Percentiles rank a stretch among this genome's conserved stretches.
phyloP scores from a whole-genome alignment of 2,113 vertebrate species.

The Dendropsophus ebraccatus region DNA sequence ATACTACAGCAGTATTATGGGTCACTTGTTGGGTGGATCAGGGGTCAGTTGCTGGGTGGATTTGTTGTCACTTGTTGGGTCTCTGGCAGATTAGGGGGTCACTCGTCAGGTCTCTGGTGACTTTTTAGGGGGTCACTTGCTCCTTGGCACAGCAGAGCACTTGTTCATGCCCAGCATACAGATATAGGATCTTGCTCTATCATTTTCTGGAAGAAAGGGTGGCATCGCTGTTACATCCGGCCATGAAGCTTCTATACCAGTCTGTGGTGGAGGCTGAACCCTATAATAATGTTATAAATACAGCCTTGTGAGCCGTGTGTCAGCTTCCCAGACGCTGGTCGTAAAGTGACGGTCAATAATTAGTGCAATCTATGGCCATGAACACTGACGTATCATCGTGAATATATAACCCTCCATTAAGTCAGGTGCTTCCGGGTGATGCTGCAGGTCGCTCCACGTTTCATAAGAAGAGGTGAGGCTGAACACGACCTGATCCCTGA shows the following conservation, averaged over 20 bases:
- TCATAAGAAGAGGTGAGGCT: not conserved
- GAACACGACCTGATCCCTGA: not conserved
- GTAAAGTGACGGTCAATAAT: not conserved
- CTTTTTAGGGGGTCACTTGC: no score
- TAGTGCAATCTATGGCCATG: not conserved
- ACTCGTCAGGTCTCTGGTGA: no score
- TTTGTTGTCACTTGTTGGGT: no score
- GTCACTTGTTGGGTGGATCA: no score
- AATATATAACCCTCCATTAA: not conserved
- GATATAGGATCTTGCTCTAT: not conserved
- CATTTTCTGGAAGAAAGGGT: not conserved
- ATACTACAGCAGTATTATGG: no score
- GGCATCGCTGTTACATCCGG: not conserved
- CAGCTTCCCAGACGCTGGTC: not conserved
- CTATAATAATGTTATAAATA: constrained; percentile 13
- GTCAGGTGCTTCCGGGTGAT: not conserved
- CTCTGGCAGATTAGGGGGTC: no score
- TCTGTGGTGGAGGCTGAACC: not conserved
- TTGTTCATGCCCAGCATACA: not conserved
- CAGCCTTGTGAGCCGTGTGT: not conserved
- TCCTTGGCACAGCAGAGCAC: not conserved
- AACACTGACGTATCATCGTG: not conserved
- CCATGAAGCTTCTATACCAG: not conserved
- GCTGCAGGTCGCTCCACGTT: not conserved
- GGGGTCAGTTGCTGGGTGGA: no score